Percentiles rank a stretch among this genome's conserved stretches.
phyloP scores from a whole-genome alignment of 2,888 invertebrate genomes.

The Drosophila histrio region DNA sequence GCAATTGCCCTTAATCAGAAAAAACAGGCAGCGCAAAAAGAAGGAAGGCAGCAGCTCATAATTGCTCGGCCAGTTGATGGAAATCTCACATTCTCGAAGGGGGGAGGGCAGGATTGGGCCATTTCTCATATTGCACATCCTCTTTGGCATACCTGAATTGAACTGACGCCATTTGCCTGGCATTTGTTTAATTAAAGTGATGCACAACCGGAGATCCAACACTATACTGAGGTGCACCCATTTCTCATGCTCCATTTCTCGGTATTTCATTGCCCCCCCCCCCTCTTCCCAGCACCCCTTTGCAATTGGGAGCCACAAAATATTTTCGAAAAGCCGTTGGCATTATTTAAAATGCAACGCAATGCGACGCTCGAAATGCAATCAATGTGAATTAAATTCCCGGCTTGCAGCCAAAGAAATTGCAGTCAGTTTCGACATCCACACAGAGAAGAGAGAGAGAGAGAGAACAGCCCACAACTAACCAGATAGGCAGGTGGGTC shows the following conservation, averaged over 20 bases:
- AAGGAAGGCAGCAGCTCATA: conserved; percentile 24
- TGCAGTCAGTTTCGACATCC: conserved; percentile 27
- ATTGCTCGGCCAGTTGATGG: conserved; percentile 22
- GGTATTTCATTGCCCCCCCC: rapidly evolving
- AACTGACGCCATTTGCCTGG: conserved; percentile 66
- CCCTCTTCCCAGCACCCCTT: neutral
- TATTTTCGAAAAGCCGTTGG: conserved; percentile 75
- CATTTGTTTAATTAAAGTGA: conserved; percentile 78
- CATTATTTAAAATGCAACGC: conserved; percentile 79
- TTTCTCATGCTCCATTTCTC: neutral
- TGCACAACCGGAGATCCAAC: conserved; percentile 31
- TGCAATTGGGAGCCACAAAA: conserved; percentile 55
- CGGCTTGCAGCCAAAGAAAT: conserved; percentile 61
- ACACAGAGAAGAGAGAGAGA: neutral
- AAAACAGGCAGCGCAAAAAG: neutral
- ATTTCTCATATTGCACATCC: conserved; percentile 8
- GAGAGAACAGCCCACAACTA: neutral
- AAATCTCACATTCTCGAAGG: neutral
- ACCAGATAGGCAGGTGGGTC: conserved; percentile 15
- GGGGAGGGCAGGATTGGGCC: neutral
- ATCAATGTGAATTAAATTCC: conserved; percentile 77
- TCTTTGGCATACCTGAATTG: conserved; percentile 37
- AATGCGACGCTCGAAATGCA: conserved; percentile 77
- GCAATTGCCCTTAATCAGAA: conserved; percentile 35
- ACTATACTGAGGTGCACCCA: neutral